Percentiles rank a stretch among this genome's conserved stretches.
phyloP scores from a whole-genome alignment of 2,113 vertebrate genomes.

The Cinclus mexicanus region DNA sequence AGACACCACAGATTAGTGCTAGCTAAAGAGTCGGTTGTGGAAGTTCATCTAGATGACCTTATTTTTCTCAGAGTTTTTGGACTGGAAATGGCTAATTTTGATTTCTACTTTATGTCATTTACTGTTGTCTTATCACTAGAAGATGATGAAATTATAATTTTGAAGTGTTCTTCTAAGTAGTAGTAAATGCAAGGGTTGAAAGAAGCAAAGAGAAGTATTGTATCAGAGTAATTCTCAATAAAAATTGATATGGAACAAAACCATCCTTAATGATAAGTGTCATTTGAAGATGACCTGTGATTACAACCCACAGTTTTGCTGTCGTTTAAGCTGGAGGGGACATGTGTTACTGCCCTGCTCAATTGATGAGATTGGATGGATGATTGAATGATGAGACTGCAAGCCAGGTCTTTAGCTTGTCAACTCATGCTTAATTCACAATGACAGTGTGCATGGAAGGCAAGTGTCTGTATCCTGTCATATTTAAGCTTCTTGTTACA shows the following conservation, averaged over 20 bases:
- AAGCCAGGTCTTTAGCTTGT: conserved; percentile 71
- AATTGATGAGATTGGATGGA: conserved; percentile 65
- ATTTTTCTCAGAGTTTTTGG: background rate
- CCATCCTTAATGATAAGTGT: conserved; percentile 53
- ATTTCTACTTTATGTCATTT: background rate
- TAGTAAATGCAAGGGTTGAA: background rate
- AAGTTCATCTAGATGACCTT: background rate
- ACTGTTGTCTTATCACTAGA: background rate
- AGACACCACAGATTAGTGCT: background rate
- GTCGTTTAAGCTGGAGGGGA: conserved; percentile 69
- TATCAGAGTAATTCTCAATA: background rate
- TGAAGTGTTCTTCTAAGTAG: background rate
- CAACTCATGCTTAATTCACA: conserved; percentile 49
- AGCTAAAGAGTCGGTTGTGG: background rate
- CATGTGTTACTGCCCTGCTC: conserved; percentile 70
- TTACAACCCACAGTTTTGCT: conserved; percentile 66
- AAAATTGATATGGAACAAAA: conserved; percentile 29
- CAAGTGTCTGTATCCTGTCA: conserved; percentile 52
- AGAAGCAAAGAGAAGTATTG: background rate
- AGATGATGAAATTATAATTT: background rate
- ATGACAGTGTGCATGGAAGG: conserved; percentile 57
- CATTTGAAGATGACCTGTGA: conserved; percentile 66
- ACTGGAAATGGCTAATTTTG: background rate
- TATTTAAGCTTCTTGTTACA: conserved; percentile 43
- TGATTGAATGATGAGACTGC: conserved; percentile 71